Evolutionary conservation across 2,113 vertebrate genomes (phyloP).

Genomic region (Narcine bancroftii): DNA sequence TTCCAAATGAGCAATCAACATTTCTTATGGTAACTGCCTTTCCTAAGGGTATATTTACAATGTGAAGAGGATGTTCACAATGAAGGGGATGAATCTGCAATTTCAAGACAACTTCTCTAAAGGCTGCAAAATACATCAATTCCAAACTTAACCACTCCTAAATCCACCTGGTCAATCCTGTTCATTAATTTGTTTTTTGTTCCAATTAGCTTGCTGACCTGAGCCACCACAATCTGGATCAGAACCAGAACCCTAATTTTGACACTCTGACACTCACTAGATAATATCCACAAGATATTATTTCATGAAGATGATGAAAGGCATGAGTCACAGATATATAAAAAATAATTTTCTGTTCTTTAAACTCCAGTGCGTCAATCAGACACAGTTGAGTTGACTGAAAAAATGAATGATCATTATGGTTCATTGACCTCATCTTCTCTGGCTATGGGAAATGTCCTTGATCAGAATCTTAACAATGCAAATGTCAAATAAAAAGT

Average conservation of each 20-base stretch:
- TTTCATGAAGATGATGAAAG: not conserved
- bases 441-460: not conserved
- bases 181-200: not conserved
- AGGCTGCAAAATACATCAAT: no score
- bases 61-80: no score
- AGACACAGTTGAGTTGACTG: not conserved
- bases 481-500: not conserved
- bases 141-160: not conserved
- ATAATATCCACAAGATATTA: not conserved
- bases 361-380: not conserved
- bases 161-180: not conserved
- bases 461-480: not conserved
- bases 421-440: not conserved
- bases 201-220: not conserved
- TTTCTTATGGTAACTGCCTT: no score
- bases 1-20: no score
- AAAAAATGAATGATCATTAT: not conserved
- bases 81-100: no score
- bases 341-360: not conserved
- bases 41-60: no score
- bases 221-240: not conserved
- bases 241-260: not conserved
- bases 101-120: no score
- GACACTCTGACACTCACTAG: not conserved
- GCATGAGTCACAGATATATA: not conserved